Conservation (phyloP, 2,113 vertebrate species). For the Forbesichthys papilliferus region DNA sequence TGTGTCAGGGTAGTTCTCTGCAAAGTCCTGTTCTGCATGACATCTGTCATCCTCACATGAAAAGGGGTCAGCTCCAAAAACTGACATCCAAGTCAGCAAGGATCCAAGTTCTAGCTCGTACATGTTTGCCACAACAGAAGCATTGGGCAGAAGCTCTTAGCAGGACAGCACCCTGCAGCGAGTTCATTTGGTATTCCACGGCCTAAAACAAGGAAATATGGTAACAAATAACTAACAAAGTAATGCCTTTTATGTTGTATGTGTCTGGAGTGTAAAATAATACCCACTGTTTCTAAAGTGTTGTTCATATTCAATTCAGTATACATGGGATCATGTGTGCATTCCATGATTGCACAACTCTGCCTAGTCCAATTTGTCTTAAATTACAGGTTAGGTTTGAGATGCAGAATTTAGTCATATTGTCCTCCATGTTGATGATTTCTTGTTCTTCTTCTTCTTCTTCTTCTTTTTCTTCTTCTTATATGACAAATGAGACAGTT, state of each 20-base stretch:
- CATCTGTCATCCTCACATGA: constrained; percentile 6
- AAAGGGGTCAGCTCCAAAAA: constrained; percentile 23
- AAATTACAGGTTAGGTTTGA: no score
- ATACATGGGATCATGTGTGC: no score
- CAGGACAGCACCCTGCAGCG: constrained; percentile 12
- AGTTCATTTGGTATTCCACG: constrained; percentile 17
- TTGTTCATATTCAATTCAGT: no score
- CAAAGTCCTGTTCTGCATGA: constrained; percentile 10
- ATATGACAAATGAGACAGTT: no score
- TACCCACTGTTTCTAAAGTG: not conserved
- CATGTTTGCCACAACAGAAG: constrained; percentile 11
- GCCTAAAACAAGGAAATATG: constrained; percentile 20
- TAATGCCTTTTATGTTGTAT: not conserved
- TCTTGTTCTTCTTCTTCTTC: no score
- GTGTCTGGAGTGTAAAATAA: constrained; percentile 16
- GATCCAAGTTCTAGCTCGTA: constrained; percentile 31
- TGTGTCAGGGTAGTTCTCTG: constrained; percentile 13
- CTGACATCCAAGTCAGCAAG: constrained; percentile 20
- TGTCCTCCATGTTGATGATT: no score
- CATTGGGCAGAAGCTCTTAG: constrained; percentile 18
- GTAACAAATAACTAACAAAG: not conserved
- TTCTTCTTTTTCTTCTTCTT: no score
- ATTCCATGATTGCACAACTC: no score
- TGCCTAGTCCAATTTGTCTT: no score
- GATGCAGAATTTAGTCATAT: no score